These are phyloP conservation scores for Vanessa tameamea DNA, from an alignment of 1,140 invertebrate species.

Conservation along the genomic window DNA sequence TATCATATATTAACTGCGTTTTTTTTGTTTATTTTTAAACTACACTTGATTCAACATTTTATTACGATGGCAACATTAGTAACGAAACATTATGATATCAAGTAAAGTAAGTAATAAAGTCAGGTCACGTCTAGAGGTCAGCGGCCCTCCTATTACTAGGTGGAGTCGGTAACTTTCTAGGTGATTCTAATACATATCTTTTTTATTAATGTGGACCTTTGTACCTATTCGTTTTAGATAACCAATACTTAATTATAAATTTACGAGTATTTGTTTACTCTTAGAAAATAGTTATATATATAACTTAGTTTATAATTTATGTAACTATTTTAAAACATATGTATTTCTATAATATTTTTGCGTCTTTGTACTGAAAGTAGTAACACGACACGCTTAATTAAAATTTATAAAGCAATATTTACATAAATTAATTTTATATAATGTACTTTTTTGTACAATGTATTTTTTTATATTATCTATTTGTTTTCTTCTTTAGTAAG, in stretches of 20 bases:
- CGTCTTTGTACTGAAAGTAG: no score
- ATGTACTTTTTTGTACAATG: no score
- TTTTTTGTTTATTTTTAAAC: no score
- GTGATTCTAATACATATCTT: background rate
- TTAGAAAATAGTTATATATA: no score
- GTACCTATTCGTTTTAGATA: background rate
- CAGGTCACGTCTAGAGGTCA: conserved; percentile 12
- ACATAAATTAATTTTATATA: no score
- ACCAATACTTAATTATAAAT: background rate
- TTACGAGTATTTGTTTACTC: background rate
- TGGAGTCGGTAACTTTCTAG: conserved; percentile 3
- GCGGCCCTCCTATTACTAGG: conserved; percentile 1
- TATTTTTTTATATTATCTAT: no score
- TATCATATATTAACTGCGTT: background rate
- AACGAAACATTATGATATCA: background rate
- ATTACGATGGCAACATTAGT: background rate
- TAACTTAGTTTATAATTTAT: no score
- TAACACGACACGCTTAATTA: no score
- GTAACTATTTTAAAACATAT: no score
- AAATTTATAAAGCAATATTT: no score
- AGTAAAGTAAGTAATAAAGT: background rate
- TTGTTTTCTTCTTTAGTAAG: no score
- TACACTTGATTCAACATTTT: background rate
- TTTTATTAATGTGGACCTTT: background rate
- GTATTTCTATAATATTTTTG: no score